These are phyloP conservation scores for Pollimyrus isidori DNA, from an alignment of 2,113 vertebrate genomes.

Conservation along the genomic window DNA sequence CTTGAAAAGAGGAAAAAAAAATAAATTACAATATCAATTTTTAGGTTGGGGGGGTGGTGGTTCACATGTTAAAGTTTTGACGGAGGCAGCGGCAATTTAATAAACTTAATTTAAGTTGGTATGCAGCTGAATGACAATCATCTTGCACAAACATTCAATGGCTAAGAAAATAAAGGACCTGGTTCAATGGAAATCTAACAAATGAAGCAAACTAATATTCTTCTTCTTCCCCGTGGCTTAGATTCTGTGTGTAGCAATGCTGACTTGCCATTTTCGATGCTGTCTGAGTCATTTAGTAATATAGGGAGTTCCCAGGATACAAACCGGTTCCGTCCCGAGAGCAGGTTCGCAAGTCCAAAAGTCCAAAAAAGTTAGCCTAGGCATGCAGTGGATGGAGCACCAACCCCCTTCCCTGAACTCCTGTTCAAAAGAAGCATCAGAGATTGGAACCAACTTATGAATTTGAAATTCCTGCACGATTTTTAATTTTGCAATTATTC, in stretches of 20 bases:
- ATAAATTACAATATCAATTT: not conserved
- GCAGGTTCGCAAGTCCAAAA: too few relatives aligned
- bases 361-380: too few relatives aligned
- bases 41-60: not conserved
- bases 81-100: not conserved
- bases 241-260: not conserved
- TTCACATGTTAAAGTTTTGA: not conserved
- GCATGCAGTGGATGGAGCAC: too few relatives aligned
- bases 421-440: too few relatives aligned
- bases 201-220: not conserved
- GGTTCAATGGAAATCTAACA: not conserved
- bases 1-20: not conserved
- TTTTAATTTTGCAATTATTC: too few relatives aligned
- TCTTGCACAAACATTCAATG: not conserved
- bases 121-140: not conserved
- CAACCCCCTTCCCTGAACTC: too few relatives aligned
- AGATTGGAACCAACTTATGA: too few relatives aligned
- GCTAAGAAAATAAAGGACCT: not conserved
- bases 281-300: not conserved
- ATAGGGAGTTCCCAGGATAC: not conserved
- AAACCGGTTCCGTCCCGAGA: too few relatives aligned
- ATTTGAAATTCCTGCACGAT: not conserved
- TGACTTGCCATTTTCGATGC: not conserved
- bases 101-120: not conserved
- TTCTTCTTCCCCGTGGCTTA: not conserved